Conservation (phyloP, 2,888 invertebrate genomes). For the Cerastis leucographa region DNA sequence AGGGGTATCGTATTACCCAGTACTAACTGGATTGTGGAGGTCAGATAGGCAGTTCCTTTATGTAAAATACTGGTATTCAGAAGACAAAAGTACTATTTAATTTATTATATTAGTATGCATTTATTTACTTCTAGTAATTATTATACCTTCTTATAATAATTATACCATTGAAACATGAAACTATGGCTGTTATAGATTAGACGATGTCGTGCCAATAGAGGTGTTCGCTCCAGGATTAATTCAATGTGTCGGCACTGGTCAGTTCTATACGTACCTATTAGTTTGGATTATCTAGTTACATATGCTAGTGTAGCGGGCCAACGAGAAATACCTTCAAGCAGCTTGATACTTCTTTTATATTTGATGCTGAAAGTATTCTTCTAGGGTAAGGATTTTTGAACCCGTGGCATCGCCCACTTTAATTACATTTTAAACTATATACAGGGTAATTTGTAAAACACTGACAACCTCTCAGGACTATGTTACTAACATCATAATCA, state of each 20-base stretch:
- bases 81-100: not conserved
- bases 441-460: too few species aligned
- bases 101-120: not conserved
- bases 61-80: too few species aligned
- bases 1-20: too few species aligned
- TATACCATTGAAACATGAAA: slow-evolving; percentile 9
- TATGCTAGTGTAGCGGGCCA: not conserved
- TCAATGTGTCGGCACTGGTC: slow-evolving; percentile 21
- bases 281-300: not conserved
- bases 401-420: too few species aligned
- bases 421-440: too few species aligned
- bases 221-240: slow-evolving; percentile 51
- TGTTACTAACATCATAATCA: too few species aligned
- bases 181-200: slow-evolving; percentile 1
- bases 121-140: not conserved
- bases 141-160: too few species aligned
- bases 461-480: too few species aligned
- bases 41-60: too few species aligned
- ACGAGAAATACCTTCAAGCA: not conserved
- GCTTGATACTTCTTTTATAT: not conserved
- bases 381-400: not conserved
- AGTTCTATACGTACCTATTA: not conserved
- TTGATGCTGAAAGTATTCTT: not conserved
- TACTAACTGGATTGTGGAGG: too few species aligned
- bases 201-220: slow-evolving; percentile 3